phyloP scores from a whole-genome alignment of 64 coral and sea anemone genomes.

The Exaiptasia diaphana region DNA sequence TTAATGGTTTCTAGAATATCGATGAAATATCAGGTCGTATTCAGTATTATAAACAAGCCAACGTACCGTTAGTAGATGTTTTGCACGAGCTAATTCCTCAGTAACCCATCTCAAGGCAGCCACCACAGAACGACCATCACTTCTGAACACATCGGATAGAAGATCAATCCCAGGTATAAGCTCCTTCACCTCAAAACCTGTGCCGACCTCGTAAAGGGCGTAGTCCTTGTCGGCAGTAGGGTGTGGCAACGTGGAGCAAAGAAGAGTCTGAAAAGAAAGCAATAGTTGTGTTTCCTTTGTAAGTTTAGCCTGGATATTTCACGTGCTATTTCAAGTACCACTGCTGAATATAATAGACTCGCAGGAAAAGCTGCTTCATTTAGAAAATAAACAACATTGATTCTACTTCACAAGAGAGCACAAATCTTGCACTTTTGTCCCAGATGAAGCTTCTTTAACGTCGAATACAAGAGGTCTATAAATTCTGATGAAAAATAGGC shows the following conservation, averaged over 20 bases:
- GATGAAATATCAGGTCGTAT: too few relatives aligned
- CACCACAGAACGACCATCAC: slow-evolving; percentile 78
- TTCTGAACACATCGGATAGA: slow-evolving; percentile 84
- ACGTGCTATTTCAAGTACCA: too few relatives aligned
- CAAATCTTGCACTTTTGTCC: too few relatives aligned
- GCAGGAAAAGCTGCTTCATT: too few relatives aligned
- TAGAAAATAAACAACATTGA: too few relatives aligned
- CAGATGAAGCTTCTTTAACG: too few relatives aligned
- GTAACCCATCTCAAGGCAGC: slow-evolving; percentile 82
- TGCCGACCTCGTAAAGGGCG: slow-evolving; percentile 88
- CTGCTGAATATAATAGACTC: too few relatives aligned
- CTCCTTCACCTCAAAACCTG: slow-evolving; percentile 48
- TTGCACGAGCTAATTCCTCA: slow-evolving; percentile 70
- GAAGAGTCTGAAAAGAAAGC: slow-evolving; percentile 63
- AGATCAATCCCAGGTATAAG: slow-evolving; percentile 90
- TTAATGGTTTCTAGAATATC: too few relatives aligned
- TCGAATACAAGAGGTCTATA: too few relatives aligned
- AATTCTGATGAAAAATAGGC: too few relatives aligned
- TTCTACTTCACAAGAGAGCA: too few relatives aligned
- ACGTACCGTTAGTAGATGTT: slow-evolving; percentile 65
- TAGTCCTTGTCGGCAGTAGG: slow-evolving; percentile 86
- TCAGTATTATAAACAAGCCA: too few relatives aligned
- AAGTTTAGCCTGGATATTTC: background rate
- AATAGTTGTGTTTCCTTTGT: background rate
- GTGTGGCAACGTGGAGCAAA: slow-evolving; percentile 81